phyloP scores from a whole-genome alignment of 2,797 vertebrate genomes.

The Chloroceryle inda region DNA sequence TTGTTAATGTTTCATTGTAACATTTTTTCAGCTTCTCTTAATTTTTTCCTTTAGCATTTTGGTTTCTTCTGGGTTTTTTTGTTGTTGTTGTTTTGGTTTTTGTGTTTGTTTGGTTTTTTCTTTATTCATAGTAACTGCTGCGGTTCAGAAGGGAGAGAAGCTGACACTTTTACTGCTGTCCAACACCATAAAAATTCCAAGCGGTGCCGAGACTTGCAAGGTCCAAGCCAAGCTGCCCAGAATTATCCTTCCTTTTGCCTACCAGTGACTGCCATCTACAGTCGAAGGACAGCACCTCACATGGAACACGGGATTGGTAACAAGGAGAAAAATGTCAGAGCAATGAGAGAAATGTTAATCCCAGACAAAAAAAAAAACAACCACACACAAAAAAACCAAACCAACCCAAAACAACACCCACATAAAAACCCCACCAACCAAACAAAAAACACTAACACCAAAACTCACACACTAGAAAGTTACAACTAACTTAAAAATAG shows the following conservation, averaged over 20 bases:
- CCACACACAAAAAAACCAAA: neutral
- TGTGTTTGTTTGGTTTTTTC: too few relatives aligned
- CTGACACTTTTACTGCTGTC: neutral
- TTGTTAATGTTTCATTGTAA: neutral
- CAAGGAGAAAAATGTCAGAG: neutral
- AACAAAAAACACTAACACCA: neutral
- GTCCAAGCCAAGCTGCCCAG: neutral
- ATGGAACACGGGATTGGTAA: accelerated
- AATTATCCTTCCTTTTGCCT: neutral
- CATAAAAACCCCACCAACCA: too few relatives aligned
- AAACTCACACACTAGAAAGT: neutral
- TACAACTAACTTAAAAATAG: neutral
- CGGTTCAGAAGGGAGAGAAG: neutral
- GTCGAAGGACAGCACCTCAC: neutral
- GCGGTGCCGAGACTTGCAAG: neutral
- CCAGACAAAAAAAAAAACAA: neutral
- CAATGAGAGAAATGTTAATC: neutral
- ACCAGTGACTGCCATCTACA: constrained; percentile 59
- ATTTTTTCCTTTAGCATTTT: neutral
- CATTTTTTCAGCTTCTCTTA: neutral
- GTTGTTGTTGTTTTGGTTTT: too few relatives aligned
- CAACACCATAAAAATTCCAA: constrained; percentile 19
- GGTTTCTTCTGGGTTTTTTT: too few relatives aligned
- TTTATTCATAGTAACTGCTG: neutral
- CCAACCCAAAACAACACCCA: neutral